phyloP scores from a whole-genome alignment of 2,888 invertebrate species.

The Nycteola revayana region DNA sequence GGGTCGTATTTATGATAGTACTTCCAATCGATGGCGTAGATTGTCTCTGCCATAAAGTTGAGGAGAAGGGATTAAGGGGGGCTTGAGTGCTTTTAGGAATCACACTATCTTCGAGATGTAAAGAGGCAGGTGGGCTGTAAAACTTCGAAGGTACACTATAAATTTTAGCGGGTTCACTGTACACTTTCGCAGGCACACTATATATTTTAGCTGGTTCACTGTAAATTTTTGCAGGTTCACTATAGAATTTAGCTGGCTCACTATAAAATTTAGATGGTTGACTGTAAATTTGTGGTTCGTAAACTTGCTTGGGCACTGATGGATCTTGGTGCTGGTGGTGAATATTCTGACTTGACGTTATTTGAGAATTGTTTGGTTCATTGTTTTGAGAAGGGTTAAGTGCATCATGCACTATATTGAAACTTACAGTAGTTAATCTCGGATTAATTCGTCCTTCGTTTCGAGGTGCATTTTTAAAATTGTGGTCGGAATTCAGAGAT shows the following conservation, averaged over 20 bases:
- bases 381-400: slow-evolving; percentile 45
- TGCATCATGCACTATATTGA: slow-evolving; percentile 63
- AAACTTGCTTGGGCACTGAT: slow-evolving; percentile 37
- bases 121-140: slow-evolving; percentile 80
- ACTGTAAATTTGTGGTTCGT: slow-evolving; percentile 60
- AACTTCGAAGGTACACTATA: slow-evolving; percentile 82
- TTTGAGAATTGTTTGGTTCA: slow-evolving; percentile 38
- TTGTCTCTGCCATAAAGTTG: slow-evolving; percentile 43
- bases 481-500: slow-evolving; percentile 53
- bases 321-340: neutral
- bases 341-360: slow-evolving; percentile 30
- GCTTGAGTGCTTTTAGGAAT: slow-evolving; percentile 30
- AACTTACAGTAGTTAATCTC: slow-evolving; percentile 66
- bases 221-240: slow-evolving; percentile 75
- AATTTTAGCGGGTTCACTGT: slow-evolving; percentile 79
- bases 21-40: slow-evolving; percentile 24
- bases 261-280: slow-evolving; percentile 65
- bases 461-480: slow-evolving; percentile 39
- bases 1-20: slow-evolving; percentile 46
- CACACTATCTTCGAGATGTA: slow-evolving; percentile 43
- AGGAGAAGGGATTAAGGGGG: slow-evolving; percentile 31
- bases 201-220: slow-evolving; percentile 79
- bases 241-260: slow-evolving; percentile 76
- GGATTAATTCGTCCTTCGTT: slow-evolving; percentile 46
- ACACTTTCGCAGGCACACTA: slow-evolving; percentile 80